Conservation (phyloP, 2,888 invertebrate species). For the Tachina fera region DNA sequence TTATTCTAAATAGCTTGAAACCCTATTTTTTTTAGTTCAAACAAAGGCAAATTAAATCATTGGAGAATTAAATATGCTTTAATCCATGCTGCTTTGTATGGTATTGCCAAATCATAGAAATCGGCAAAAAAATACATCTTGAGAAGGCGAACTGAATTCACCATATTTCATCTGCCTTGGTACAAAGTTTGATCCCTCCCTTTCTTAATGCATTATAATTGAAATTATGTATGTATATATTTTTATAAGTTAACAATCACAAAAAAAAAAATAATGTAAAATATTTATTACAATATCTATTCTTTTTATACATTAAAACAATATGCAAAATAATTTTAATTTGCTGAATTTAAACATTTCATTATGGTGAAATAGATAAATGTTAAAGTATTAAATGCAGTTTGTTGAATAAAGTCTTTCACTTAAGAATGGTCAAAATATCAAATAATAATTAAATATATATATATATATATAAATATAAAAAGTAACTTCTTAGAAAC, state of each 20-base stretch:
- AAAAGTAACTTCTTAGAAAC: neutral
- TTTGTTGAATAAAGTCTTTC: conserved; percentile 3
- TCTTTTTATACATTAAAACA: conserved; percentile 16
- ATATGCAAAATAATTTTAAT: conserved; percentile 5
- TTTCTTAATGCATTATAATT: conserved; percentile 25
- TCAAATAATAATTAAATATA: conserved; percentile 12
- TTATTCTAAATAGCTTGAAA: conserved; percentile 49
- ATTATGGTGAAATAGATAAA: conserved; percentile 16
- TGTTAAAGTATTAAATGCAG: conserved; percentile 23
- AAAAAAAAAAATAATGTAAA: conserved; percentile 40
- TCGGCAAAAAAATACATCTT: no score
- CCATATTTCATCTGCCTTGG: no score
- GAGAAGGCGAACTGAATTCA: no score
- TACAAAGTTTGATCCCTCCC: neutral
- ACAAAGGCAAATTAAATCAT: neutral
- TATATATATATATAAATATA: neutral
- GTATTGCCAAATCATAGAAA: no score
- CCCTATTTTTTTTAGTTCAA: conserved; percentile 46
- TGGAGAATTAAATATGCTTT: no score
- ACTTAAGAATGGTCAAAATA: neutral
- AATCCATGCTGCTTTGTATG: no score
- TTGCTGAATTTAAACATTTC: neutral
- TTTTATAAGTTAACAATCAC: conserved; percentile 2
- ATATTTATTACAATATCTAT: conserved; percentile 26
- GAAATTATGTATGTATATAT: conserved; percentile 29